Evolutionary conservation across 2,113 vertebrate genomes (phyloP), one percentile per base, ranked within the genome.

Genomic region (Ptychochromis oligacanthus): DNA sequence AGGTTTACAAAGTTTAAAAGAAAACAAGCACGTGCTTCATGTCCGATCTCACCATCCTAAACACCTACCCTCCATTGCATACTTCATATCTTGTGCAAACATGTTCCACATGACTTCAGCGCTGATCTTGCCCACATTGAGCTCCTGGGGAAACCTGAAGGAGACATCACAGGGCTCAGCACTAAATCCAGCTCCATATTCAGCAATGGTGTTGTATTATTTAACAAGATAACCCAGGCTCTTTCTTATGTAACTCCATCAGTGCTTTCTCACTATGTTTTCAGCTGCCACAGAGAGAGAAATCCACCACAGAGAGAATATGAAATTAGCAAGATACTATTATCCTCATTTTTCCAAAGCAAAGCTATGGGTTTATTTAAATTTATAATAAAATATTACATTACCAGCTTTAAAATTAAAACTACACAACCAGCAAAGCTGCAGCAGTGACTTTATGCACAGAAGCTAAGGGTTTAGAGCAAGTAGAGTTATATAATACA

Each of bases 81-180:
- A 99, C 91, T 96, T 99, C 97, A 99, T 99, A 88, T 99, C 98
- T 89, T 99, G 98, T 87, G 98, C 98, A 88, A 99, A 99, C 93
- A 99, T 97, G 88, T 97, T 98, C 98, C 98, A 99, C 98, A 99
- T 99, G 77, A 99, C 98, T 86, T 99, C 98, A 0, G 98, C 98
- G 0, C 98, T 99, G 94, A 99, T 99, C 93, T 98, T 99, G 20
- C 98, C 98, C 86, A 99, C 98, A 0, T 99, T 99, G 82, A 99
- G 94, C 75, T 98, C 97, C 91, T 98, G 97, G 22, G 97, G 97
- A 84, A 98, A 98, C 95, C 97, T 98, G 82, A 20, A 36, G 76
- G 84, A 77, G 76, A 70, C 18, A 81, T 54, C 5, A 38, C 60
- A 82, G 65, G 4, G 13, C 20, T 85, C 43, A 62, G 24, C 17